Base-by-base conservation (phyloP, 2,113 vertebrate genomes). In the Euleptes europaea region DNA sequence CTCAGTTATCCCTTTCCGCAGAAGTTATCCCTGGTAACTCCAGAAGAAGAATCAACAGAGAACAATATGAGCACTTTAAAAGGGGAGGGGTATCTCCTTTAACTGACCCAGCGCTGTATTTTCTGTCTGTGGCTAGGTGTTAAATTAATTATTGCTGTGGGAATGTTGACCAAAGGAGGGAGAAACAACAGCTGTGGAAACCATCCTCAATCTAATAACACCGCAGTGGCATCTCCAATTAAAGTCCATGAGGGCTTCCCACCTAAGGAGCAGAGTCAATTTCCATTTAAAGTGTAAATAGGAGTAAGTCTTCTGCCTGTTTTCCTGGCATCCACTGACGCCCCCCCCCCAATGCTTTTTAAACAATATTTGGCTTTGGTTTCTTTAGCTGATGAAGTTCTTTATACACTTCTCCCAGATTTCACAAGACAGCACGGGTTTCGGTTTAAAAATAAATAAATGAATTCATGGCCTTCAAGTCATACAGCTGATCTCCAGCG, bases 171-270 rank as follows among this genome's bases (percentile, higher is more conserved):
- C 28, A 26, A 31, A 84, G 72, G 88, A 40, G 87, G 86, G 78
- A 78, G 89, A 86, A 88, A 77, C 86, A 67, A 35, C 95, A 94
- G 94, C 96, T 96, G 96, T 89, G 93, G 92, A 94, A 95, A 79
- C 90, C 93, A 93, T 95, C 92, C 79, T 26, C 26, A 17, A 78
- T 54, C 82, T 47, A 78, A 87, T 35, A 84, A 89, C 80, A 72
- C 84, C 40, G 80, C 66, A 38, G 83, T 6, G 15, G 47, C 1
- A 6, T 73, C 87, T 92, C 80, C 3, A 28, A 78, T 71, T 88
- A 76, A 87, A 93, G 78, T 83, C 80, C 86, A 78, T 51, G 76
- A 87, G n/a, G 84, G 69, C 71, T 75, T 83, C 2, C 63, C 90
- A 40, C 0, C 5, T 76, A 70, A 82, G 0, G 80, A 85, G 79